phyloP scores from a whole-genome alignment of 2,888 invertebrate genomes.

The Asteroscopus sphinx region DNA sequence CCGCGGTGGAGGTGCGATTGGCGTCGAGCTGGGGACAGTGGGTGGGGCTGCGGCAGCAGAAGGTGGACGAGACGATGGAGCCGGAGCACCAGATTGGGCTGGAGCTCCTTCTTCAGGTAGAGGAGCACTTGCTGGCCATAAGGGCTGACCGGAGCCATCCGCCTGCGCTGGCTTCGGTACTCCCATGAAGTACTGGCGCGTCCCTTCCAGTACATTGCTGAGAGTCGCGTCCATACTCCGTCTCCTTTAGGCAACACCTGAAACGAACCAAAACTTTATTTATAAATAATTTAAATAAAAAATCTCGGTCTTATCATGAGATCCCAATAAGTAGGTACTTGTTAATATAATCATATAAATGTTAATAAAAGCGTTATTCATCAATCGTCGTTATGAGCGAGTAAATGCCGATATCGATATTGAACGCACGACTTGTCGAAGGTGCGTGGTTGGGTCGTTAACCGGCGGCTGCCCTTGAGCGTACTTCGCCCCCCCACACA shows the following conservation, averaged over 20 bases:
- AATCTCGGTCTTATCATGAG: constrained; percentile 1
- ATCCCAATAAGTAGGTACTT: constrained; percentile 7
- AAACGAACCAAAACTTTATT: constrained; percentile 52
- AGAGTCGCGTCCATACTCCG: constrained; percentile 92
- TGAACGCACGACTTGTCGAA: constrained; percentile 61
- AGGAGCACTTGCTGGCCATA: constrained; percentile 76
- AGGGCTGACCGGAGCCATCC: constrained; percentile 76
- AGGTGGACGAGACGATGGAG: constrained; percentile 85
- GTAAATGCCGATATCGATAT: constrained; percentile 55
- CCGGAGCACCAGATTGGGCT: constrained; percentile 82
- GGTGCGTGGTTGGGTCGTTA: constrained; percentile 79
- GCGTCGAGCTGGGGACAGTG: constrained; percentile 69
- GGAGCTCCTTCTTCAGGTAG: constrained; percentile 81
- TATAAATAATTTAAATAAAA: constrained; percentile 1
- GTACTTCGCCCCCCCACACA: constrained; percentile 79
- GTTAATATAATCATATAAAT: constrained; percentile 20
- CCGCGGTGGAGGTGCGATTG: constrained; percentile 78
- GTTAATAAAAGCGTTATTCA: constrained; percentile 30
- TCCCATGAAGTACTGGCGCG: constrained; percentile 95
- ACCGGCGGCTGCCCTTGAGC: constrained; percentile 84
- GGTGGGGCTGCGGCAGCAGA: constrained; percentile 85
- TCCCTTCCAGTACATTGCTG: constrained; percentile 95
- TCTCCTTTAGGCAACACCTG: constrained; percentile 74
- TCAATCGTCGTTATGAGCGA: constrained; percentile 50
- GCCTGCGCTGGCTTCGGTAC: constrained; percentile 90